A percentile compares a stretch with the other conserved stretches of the same genome.
Conservation (phyloP, 2,888 invertebrate species). For the Agrochola lota region DNA sequence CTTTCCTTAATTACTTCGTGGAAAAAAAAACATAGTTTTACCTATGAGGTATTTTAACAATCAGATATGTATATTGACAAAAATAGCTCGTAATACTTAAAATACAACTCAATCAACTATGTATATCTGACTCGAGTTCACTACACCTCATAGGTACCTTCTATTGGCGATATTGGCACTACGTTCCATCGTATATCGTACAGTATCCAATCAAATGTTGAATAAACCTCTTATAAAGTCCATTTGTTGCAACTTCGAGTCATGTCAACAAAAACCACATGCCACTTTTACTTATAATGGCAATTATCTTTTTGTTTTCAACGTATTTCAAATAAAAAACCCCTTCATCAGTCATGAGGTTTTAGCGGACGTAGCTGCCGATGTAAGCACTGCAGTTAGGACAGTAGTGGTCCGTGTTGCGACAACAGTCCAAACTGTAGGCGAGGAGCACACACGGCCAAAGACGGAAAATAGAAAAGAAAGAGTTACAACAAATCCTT, state of each 20-base stretch:
- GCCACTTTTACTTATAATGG: neutral
- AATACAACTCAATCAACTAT: neutral
- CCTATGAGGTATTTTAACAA: conserved; percentile 11
- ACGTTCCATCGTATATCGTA: neutral
- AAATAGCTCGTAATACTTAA: neutral
- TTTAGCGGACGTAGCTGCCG: conserved; percentile 81
- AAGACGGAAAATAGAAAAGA: conserved; percentile 36
- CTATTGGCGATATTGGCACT: neutral
- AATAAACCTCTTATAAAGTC: neutral
- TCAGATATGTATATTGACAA: neutral
- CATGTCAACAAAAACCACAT: neutral
- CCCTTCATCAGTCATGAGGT: neutral
- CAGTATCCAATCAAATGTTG: neutral
- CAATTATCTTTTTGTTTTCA: neutral
- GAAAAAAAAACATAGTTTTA: conserved; percentile 5
- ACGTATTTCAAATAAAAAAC: neutral
- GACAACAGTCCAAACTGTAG: conserved; percentile 89
- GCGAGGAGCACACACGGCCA: conserved; percentile 86
- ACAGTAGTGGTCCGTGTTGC: conserved; percentile 89
- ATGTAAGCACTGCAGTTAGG: conserved; percentile 89
- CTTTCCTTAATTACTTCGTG: neutral
- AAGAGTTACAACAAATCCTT: neutral
- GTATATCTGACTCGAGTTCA: neutral
- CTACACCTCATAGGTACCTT: neutral
- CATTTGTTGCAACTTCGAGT: neutral